Evolutionary conservation across 2,888 invertebrate species (phyloP).

Genomic region (Proisotoma minuta): DNA sequence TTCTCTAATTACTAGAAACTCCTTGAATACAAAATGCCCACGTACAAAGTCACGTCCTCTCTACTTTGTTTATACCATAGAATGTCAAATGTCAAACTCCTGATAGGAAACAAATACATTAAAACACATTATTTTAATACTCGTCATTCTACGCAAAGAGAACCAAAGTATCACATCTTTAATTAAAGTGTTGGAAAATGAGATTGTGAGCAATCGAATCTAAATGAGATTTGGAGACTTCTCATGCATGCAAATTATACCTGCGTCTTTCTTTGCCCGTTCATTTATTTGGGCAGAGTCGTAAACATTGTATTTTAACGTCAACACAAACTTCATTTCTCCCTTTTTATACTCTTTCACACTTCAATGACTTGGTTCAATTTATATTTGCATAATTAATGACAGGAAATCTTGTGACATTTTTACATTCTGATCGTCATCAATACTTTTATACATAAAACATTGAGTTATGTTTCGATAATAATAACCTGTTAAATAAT

Average conservation of each 20-base stretch:
- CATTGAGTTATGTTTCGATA: neutral
- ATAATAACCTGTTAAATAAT: too few species aligned
- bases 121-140: too few species aligned
- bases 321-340: neutral
- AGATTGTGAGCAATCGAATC: constrained; percentile 35
- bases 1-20: too few species aligned
- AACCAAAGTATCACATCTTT: constrained; percentile 3
- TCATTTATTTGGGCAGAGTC: constrained; percentile 32
- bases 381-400: constrained; percentile 5
- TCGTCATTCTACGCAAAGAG: neutral
- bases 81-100: too few species aligned
- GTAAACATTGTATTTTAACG: neutral
- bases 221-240: constrained; percentile 31
- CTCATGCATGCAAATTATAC: constrained; percentile 41
- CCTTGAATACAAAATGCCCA: too few species aligned
- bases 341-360: neutral
- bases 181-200: neutral
- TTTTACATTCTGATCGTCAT: neutral
- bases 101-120: too few species aligned
- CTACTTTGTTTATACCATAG: too few species aligned
- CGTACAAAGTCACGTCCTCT: too few species aligned
- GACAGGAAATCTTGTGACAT: neutral
- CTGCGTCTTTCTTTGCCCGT: constrained; percentile 7
- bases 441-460: neutral
- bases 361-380: neutral